phyloP scores from a whole-genome alignment of 2,888 invertebrate genomes.

The Microplitis deprimator region DNA sequence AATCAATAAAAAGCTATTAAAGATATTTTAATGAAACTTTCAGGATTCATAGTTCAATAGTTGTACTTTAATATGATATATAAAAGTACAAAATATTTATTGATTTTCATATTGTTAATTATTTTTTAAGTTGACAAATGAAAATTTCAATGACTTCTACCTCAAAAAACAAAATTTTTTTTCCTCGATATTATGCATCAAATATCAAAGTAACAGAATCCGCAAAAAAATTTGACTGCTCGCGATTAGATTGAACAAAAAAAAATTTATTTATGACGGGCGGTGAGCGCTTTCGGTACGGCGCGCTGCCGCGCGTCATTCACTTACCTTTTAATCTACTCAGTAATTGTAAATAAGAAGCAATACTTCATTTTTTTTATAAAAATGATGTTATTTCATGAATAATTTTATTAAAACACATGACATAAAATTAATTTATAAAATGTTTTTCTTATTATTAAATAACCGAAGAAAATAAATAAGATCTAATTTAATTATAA shows the following conservation, averaged over 20 bases:
- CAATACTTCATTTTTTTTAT: neutral
- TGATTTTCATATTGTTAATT: constrained; percentile 4
- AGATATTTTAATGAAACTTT: constrained; percentile 9
- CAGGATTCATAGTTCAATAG: constrained; percentile 9
- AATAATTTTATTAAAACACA: too few relatives aligned
- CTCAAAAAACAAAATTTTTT: neutral
- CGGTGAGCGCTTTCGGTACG: too few relatives aligned
- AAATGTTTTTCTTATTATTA: too few relatives aligned
- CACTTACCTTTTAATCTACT: neutral
- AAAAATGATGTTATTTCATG: neutral
- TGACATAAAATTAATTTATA: too few relatives aligned
- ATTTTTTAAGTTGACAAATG: neutral
- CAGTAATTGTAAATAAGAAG: constrained; percentile 11
- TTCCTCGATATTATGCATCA: neutral
- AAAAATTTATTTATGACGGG: too few relatives aligned
- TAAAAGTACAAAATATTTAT: neutral
- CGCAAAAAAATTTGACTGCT: too few relatives aligned
- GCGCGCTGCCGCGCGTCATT: neutral
- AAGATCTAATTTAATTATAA: neutral
- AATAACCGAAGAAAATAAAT: neutral
- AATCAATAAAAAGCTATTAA: neutral
- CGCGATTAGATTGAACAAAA: too few relatives aligned
- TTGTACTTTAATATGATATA: constrained; percentile 2
- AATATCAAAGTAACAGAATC: too few relatives aligned
- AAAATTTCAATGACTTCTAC: neutral